Evolutionary conservation across 2,888 invertebrate genomes (phyloP).

Genomic region (Synergus itoensis): DNA sequence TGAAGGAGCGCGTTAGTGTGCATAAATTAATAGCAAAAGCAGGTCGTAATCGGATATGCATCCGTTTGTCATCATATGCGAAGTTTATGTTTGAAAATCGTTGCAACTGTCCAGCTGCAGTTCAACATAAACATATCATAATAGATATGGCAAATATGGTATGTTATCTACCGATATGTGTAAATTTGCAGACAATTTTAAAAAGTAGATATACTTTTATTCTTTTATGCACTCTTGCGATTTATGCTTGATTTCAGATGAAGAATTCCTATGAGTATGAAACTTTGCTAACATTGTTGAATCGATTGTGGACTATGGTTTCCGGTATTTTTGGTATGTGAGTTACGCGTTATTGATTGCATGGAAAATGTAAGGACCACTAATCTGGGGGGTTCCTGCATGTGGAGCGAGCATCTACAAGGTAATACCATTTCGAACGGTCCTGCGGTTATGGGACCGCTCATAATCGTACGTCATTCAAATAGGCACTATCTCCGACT

Average conservation of each 20-base stretch:
- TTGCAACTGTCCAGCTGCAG: not conserved
- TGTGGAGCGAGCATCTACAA: not conserved
- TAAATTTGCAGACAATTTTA: too few species aligned
- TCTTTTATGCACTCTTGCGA: too few species aligned
- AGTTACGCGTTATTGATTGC: too few species aligned
- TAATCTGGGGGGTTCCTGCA: not conserved
- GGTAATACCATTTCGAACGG: conserved; percentile 46
- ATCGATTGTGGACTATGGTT: too few species aligned
- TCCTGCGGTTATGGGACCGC: conserved; percentile 47
- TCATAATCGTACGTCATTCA: conserved; percentile 54
- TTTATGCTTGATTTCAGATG: too few species aligned
- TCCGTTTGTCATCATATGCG: conserved; percentile 22
- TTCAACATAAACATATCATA: too few species aligned
- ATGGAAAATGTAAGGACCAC: not conserved
- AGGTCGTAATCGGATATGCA: conserved; percentile 26
- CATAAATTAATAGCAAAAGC: conserved; percentile 33
- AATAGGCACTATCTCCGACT: conserved; percentile 50
- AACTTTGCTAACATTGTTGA: too few species aligned
- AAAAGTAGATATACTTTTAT: too few species aligned
- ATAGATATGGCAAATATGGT: too few species aligned
- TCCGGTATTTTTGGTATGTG: too few species aligned
- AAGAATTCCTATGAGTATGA: too few species aligned
- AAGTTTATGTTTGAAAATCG: conserved; percentile 17
- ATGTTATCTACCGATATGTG: too few species aligned
- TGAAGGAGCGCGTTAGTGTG: conserved; percentile 22